Percentiles rank a stretch among this genome's conserved stretches.
phyloP scores from a whole-genome alignment of 2,888 invertebrate genomes.

The Philopedon plagiatum region DNA sequence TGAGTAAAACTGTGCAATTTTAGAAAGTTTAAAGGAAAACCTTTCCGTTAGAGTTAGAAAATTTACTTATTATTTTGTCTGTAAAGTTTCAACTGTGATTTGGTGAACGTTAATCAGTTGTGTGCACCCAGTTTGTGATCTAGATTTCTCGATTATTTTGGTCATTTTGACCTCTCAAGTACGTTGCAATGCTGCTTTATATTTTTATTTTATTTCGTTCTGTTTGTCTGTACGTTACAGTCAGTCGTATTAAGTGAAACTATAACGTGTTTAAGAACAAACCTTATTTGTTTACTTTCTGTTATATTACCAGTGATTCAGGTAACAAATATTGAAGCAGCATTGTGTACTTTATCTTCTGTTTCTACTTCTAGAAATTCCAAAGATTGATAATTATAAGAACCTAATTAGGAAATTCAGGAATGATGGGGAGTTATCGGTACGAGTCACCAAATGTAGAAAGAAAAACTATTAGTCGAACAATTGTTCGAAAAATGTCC shows the following conservation, averaged over 20 bases:
- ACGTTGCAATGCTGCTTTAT: slow-evolving; percentile 12
- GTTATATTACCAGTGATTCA: not conserved
- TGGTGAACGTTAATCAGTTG: slow-evolving; percentile 14
- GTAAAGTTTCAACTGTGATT: not conserved
- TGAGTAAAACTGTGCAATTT: not conserved
- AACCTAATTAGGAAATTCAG: not conserved
- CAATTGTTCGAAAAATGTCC: not conserved
- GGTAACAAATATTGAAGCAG: not conserved
- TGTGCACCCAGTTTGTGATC: slow-evolving; percentile 23
- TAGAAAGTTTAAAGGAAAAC: not conserved
- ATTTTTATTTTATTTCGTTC: not conserved
- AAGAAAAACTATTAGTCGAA: slow-evolving; percentile 4
- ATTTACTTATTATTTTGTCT: not conserved
- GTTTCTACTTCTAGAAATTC: not conserved
- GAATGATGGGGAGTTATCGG: slow-evolving; percentile 25
- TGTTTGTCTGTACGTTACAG: not conserved
- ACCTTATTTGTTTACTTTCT: slow-evolving; percentile 3
- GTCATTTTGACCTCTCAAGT: slow-evolving; percentile 32
- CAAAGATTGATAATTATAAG: slow-evolving; percentile 10
- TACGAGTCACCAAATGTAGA: slow-evolving; percentile 9
- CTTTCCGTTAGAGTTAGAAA: not conserved
- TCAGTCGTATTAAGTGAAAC: not conserved
- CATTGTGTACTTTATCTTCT: not conserved
- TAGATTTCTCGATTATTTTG: slow-evolving; percentile 24
- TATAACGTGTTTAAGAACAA: not conserved